Percentiles rank a stretch among this genome's conserved stretches.
phyloP scores from a whole-genome alignment of 2,113 vertebrate genomes.

The Camelus bactrianus region DNA sequence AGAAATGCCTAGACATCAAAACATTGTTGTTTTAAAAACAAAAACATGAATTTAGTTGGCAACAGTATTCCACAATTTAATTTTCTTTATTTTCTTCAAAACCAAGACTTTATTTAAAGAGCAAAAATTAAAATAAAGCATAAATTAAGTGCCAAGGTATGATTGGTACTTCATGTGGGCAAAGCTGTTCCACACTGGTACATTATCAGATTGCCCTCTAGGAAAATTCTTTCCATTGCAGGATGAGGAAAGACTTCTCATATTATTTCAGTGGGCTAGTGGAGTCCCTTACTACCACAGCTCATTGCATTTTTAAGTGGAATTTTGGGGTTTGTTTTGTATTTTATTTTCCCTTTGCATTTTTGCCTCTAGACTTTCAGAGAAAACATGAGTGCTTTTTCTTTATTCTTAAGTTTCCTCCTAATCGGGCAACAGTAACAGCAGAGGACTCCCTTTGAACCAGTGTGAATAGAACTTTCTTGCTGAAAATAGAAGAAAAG shows the following conservation, averaged over 20 bases:
- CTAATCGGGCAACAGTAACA: neutral
- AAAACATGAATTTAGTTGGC: neutral
- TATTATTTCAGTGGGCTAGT: neutral
- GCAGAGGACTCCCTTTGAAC: slow-evolving; percentile 13
- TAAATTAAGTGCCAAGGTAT: neutral
- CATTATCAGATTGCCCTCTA: neutral
- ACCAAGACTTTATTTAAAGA: slow-evolving; percentile 14
- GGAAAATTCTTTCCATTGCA: neutral
- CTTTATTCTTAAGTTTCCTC: slow-evolving; percentile 63
- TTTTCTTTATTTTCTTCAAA: neutral
- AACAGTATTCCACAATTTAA: neutral
- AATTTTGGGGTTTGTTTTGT: neutral
- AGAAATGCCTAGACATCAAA: neutral
- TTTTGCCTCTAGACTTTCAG: neutral
- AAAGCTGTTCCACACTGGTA: neutral
- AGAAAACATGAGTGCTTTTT: slow-evolving; percentile 25
- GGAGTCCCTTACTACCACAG: neutral
- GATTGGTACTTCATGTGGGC: neutral
- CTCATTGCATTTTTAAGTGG: slow-evolving; percentile 17
- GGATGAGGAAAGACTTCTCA: neutral
- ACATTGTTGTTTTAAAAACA: slow-evolving; percentile 17
- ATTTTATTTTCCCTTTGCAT: slow-evolving; percentile 8
- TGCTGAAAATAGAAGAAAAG: slow-evolving; percentile 42
- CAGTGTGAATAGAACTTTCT: slow-evolving; percentile 12
- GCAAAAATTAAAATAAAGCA: slow-evolving; percentile 12